phyloP scores from a whole-genome alignment of 2,113 vertebrate species.

The Falcunculus frontatus region DNA sequence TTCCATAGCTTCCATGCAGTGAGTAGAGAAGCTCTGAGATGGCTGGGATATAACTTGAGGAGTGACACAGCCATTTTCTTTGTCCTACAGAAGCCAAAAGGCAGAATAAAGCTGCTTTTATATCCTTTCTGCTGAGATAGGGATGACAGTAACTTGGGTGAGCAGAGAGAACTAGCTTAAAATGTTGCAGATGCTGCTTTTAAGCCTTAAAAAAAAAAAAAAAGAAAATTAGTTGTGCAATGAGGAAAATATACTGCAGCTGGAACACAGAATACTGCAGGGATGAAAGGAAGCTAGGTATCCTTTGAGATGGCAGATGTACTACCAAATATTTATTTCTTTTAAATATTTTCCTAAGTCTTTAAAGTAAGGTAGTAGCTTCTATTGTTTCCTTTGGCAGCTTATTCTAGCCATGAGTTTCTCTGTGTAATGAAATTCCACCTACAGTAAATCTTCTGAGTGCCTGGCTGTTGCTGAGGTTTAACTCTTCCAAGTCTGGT shows the following conservation, averaged over 20 bases:
- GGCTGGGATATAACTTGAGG: neutral
- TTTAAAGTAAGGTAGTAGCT: slow-evolving; percentile 24
- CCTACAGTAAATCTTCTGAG: slow-evolving; percentile 34
- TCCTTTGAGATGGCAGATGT: slow-evolving; percentile 33
- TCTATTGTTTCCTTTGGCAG: slow-evolving; percentile 54
- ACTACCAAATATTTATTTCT: slow-evolving; percentile 39
- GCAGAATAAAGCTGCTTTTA: neutral
- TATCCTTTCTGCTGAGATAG: neutral
- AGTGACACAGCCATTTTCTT: neutral
- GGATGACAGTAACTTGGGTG: neutral
- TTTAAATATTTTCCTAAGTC: slow-evolving; percentile 41
- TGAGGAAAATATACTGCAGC: neutral
- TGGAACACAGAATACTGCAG: neutral
- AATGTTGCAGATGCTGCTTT: neutral
- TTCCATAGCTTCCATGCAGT: neutral
- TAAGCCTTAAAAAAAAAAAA: neutral
- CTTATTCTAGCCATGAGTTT: slow-evolving; percentile 35
- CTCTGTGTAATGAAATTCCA: slow-evolving; percentile 51
- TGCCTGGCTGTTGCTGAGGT: neutral
- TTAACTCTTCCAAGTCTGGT: slow-evolving; percentile 6
- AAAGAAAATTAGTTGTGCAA: neutral
- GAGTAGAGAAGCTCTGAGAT: neutral
- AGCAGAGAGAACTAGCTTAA: neutral
- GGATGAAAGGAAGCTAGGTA: neutral
- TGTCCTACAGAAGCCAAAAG: neutral